Conservation (phyloP, 2,888 invertebrate genomes). For the Synanthedon tipuliformis region DNA sequence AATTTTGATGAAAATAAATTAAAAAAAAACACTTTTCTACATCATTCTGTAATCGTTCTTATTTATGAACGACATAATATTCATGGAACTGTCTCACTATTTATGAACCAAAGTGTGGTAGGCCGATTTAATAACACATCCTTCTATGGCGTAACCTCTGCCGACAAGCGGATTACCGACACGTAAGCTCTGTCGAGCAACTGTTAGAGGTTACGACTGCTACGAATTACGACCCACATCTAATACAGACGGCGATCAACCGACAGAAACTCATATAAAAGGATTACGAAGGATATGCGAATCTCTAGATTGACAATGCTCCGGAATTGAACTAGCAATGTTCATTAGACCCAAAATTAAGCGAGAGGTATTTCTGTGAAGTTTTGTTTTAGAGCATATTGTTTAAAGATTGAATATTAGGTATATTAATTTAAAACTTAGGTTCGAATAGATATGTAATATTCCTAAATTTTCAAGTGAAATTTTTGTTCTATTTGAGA, state of each 20-base stretch:
- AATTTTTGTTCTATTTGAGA: too few species aligned
- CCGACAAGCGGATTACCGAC: conserved; percentile 33
- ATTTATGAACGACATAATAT: too few species aligned
- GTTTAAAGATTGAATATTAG: too few species aligned
- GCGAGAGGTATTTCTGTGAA: background rate
- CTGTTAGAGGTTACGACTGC: conserved; percentile 12
- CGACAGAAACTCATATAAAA: conserved; percentile 38
- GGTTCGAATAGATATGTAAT: too few species aligned
- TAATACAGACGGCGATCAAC: conserved; percentile 21
- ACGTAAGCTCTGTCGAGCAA: conserved; percentile 21
- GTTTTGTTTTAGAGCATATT: too few species aligned
- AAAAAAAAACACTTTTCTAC: too few species aligned
- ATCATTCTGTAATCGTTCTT: too few species aligned
- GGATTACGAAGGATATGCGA: conserved; percentile 27
- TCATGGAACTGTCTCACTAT: too few species aligned
- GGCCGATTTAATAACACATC: background rate
- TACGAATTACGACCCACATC: conserved; percentile 10
- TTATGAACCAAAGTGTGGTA: background rate
- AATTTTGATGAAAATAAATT: too few species aligned
- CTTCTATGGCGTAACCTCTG: conserved; percentile 10
- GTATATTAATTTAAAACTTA: too few species aligned
- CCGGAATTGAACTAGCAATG: conserved; percentile 4
- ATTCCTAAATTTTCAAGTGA: too few species aligned
- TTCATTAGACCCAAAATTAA: conserved; percentile 2
- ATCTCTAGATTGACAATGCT: conserved; percentile 15